Evolutionary conservation across 1,140 invertebrate species (phyloP).

Genomic region (Drosophila sulfurigaster): DNA sequence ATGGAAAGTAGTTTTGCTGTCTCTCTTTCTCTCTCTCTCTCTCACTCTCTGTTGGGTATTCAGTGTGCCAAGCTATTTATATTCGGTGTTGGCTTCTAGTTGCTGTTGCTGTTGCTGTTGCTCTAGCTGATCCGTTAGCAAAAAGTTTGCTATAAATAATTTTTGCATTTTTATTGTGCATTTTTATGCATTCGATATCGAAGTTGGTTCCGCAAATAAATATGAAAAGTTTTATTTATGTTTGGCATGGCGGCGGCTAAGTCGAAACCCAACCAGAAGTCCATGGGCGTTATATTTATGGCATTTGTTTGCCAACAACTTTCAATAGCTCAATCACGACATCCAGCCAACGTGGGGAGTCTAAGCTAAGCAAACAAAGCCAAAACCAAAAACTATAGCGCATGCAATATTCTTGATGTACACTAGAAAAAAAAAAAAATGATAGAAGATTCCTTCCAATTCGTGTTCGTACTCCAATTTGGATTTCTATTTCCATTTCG

Average conservation of each 20-base stretch:
- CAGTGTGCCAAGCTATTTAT: conserved; percentile 67
- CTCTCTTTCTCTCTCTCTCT: conserved; percentile 24
- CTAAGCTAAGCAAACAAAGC: conserved; percentile 34
- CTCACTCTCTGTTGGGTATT: conserved; percentile 31
- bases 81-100: conserved; percentile 33
- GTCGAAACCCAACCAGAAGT: conserved; percentile 11
- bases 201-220: conserved; percentile 79
- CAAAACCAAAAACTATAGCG: conserved; percentile 28
- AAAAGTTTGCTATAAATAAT: conserved; percentile 81
- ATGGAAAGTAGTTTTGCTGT: conserved; percentile 43
- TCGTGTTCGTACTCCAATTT: not conserved
- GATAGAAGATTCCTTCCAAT: not conserved
- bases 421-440: not conserved
- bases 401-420: conserved; percentile 54
- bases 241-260: conserved; percentile 51
- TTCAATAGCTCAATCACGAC: conserved; percentile 81
- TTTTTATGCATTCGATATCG: conserved; percentile 81
- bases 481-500: conserved; percentile 11
- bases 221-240: conserved; percentile 83
- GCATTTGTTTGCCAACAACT: conserved; percentile 82
- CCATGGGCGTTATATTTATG: conserved; percentile 76
- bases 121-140: conserved; percentile 51
- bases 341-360: conserved; percentile 23
- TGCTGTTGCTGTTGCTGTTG: conserved; percentile 31
- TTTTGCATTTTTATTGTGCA: conserved; percentile 82